Conservation (phyloP, 2,888 invertebrate species). For the Proisotoma minuta region DNA sequence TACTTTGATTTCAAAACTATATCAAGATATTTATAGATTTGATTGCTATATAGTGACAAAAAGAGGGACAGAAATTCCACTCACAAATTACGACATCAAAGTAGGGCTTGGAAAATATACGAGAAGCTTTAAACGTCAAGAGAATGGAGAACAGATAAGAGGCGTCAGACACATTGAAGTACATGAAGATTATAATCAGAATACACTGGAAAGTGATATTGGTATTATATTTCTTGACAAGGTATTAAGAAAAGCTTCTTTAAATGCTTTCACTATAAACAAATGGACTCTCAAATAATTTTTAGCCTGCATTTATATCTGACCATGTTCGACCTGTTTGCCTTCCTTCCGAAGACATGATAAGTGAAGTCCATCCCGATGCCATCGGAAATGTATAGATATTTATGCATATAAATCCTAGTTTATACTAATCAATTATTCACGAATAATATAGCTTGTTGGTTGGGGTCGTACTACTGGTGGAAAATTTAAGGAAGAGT, state of each 20-base stretch:
- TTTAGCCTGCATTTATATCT: conserved; percentile 34
- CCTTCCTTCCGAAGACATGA: conserved; percentile 21
- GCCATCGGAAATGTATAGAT: neutral
- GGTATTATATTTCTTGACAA: conserved; percentile 64
- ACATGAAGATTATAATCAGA: conserved; percentile 65
- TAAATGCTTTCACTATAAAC: neutral
- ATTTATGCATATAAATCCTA: no score
- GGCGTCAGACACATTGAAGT: conserved; percentile 48
- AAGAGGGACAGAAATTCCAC: conserved; percentile 14
- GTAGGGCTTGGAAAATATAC: conserved; percentile 31
- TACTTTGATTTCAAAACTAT: no score
- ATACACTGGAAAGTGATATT: conserved; percentile 67
- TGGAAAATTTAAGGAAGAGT: conserved; percentile 52
- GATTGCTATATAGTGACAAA: no score
- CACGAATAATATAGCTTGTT: conserved; percentile 23
- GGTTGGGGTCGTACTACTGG: conserved; percentile 41
- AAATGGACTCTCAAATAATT: no score
- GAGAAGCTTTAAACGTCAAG: conserved; percentile 21
- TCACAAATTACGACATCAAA: conserved; percentile 15
- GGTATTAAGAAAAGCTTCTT: conserved; percentile 6
- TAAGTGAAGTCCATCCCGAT: neutral
- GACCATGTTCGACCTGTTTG: conserved; percentile 38
- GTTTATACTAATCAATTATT: no score
- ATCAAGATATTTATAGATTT: no score
- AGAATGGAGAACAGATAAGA: conserved; percentile 23